Evolutionary conservation across 35 echinoderm and acorn worm genomes (phyloP).

Genomic region (Diadema setosum): DNA sequence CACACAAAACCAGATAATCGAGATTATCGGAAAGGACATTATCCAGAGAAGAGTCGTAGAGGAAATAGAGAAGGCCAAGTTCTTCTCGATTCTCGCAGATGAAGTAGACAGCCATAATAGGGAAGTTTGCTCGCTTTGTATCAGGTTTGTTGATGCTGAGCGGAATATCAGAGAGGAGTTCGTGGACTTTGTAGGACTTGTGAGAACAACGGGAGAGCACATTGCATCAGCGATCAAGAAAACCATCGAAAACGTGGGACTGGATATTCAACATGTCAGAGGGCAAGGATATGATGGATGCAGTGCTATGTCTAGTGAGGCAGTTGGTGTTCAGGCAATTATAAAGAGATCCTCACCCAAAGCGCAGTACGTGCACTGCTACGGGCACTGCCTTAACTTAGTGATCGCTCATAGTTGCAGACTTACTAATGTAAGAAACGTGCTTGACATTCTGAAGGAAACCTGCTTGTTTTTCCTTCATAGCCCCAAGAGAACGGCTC

Average conservation of each 20-base stretch:
- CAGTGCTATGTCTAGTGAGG: too few relatives aligned
- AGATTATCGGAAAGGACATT: neutral
- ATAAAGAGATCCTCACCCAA: too few relatives aligned
- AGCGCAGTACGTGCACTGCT: too few relatives aligned
- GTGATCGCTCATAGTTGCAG: too few relatives aligned
- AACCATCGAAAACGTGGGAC: neutral
- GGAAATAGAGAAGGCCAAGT: neutral
- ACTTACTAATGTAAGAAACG: too few relatives aligned
- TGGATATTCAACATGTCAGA: too few relatives aligned
- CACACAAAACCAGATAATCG: neutral
- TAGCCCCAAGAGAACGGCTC: too few relatives aligned
- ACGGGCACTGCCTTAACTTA: too few relatives aligned
- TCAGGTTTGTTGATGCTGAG: neutral
- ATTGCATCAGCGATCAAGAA: neutral
- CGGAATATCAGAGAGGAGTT: neutral
- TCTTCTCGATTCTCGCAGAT: neutral
- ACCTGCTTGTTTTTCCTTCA: too few relatives aligned
- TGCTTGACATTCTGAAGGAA: too few relatives aligned
- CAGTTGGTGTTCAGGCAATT: too few relatives aligned
- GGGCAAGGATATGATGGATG: too few relatives aligned
- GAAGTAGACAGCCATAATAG: neutral
- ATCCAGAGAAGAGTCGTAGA: neutral
- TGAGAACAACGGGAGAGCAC: neutral
- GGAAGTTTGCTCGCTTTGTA: neutral
- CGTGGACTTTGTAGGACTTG: neutral